phyloP scores from a whole-genome alignment of 1,140 invertebrate genomes.

The Caerostris darwini region DNA sequence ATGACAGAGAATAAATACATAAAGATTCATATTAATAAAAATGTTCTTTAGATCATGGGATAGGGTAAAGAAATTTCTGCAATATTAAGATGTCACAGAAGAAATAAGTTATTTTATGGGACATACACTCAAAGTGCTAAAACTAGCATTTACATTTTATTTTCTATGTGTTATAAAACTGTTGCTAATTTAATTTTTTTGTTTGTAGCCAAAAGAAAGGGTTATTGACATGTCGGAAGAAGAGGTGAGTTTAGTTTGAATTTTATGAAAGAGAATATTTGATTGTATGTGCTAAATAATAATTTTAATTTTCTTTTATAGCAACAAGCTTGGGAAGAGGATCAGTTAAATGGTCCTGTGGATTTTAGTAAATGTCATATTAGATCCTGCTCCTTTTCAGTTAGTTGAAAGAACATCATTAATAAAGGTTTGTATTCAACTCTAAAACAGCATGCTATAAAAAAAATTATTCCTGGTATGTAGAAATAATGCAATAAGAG shows the following conservation, averaged over 20 bases:
- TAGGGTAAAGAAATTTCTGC: too few relatives aligned
- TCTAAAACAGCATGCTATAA: too few relatives aligned
- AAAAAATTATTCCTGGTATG: too few relatives aligned
- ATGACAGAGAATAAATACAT: too few relatives aligned
- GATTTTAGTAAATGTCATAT: conserved; percentile 94
- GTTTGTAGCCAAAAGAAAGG: conserved; percentile 89
- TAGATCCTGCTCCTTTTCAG: conserved; percentile 99
- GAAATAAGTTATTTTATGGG: too few relatives aligned
- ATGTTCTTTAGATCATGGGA: too few relatives aligned
- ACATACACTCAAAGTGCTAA: too few relatives aligned
- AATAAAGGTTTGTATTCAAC: conserved; percentile 86
- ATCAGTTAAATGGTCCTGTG: conserved; percentile 90
- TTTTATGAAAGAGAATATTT: not conserved
- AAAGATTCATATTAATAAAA: too few relatives aligned
- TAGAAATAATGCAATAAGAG: too few relatives aligned
- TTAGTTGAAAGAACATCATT: conserved; percentile 97
- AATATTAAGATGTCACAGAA: too few relatives aligned
- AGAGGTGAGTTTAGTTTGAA: conserved; percentile 82
- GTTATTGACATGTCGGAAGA: conserved; percentile 96
- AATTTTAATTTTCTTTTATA: conserved; percentile 73
- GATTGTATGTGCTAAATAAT: not conserved
- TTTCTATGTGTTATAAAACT: too few relatives aligned
- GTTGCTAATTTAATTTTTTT: conserved; percentile 21
- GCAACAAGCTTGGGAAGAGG: conserved; percentile 92
- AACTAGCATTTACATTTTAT: too few relatives aligned